Percentiles rank a stretch among this genome's conserved stretches.
These are phyloP conservation scores for Idaea straminata DNA, from an alignment of 2,888 invertebrate species.

Conservation along the genomic window DNA sequence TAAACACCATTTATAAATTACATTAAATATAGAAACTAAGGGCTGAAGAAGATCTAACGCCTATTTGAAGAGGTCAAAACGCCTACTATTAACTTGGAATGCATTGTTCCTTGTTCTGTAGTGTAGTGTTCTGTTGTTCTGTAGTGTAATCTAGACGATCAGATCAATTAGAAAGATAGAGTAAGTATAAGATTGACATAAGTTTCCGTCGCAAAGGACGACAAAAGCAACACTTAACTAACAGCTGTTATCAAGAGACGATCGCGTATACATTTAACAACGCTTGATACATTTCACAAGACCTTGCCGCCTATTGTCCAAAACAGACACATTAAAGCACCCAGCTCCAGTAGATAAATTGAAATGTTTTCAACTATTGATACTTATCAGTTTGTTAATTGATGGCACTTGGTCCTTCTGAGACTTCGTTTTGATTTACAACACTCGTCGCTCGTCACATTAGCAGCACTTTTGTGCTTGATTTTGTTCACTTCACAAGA, in stretches of 20 bases:
- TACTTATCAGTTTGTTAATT: slow-evolving; percentile 38
- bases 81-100: background rate
- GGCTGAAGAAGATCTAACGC: too few species aligned
- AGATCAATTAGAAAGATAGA: background rate
- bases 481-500: background rate
- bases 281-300: slow-evolving; percentile 61
- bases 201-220: slow-evolving; percentile 33
- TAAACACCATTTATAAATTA: too few species aligned
- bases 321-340: slow-evolving; percentile 35
- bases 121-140: too few species aligned
- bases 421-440: background rate
- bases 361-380: slow-evolving; percentile 32
- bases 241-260: slow-evolving; percentile 41
- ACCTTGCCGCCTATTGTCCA: slow-evolving; percentile 40
- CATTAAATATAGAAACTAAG: too few species aligned
- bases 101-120: background rate
- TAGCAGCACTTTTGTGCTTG: background rate
- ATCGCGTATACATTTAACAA: slow-evolving; percentile 54
- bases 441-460: background rate
- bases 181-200: slow-evolving; percentile 25
- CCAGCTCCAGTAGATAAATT: slow-evolving; percentile 33
- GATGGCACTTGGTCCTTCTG: slow-evolving; percentile 31
- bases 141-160: background rate
- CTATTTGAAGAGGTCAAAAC: too few species aligned
- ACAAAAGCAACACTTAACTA: slow-evolving; percentile 31